A percentile compares a stretch with the other conserved stretches of the same genome.
These are phyloP conservation scores for Peucedramus taeniatus DNA, from an alignment of 2,113 vertebrate genomes.

Conservation along the genomic window DNA sequence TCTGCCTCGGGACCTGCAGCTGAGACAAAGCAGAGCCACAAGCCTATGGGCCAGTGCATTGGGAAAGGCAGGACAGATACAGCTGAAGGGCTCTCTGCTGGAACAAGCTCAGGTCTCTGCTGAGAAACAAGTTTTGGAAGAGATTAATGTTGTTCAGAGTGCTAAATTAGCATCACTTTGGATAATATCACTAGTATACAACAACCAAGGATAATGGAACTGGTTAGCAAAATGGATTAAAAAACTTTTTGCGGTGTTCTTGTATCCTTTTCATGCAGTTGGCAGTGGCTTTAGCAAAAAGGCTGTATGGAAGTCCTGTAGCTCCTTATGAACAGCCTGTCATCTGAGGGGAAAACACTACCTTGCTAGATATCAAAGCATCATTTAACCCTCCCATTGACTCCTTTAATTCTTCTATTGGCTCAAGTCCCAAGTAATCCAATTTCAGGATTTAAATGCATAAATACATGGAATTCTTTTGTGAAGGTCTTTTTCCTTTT, in stretches of 20 bases:
- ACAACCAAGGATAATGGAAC: background rate
- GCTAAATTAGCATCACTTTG: background rate
- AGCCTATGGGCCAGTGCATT: background rate
- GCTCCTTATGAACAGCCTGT: background rate
- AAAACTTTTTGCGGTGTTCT: background rate
- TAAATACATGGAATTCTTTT: background rate
- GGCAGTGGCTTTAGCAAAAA: background rate
- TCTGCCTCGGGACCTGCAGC: background rate
- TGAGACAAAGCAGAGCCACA: background rate
- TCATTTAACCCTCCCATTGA: background rate
- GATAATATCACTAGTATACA: background rate
- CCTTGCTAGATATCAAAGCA: background rate
- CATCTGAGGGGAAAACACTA: background rate
- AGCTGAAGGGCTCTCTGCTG: background rate
- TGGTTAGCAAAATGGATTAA: background rate
- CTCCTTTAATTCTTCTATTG: background rate
- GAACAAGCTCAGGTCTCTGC: background rate
- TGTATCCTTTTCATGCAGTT: background rate
- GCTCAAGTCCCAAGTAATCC: background rate
- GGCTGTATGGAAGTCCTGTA: background rate
- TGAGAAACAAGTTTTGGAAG: background rate
- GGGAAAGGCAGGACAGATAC: background rate
- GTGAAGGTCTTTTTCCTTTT: background rate
- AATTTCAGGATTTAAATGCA: background rate
- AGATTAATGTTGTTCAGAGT: background rate